Evolutionary conservation across 2,113 vertebrate species (phyloP).

Genomic region (Python bivittatus): DNA sequence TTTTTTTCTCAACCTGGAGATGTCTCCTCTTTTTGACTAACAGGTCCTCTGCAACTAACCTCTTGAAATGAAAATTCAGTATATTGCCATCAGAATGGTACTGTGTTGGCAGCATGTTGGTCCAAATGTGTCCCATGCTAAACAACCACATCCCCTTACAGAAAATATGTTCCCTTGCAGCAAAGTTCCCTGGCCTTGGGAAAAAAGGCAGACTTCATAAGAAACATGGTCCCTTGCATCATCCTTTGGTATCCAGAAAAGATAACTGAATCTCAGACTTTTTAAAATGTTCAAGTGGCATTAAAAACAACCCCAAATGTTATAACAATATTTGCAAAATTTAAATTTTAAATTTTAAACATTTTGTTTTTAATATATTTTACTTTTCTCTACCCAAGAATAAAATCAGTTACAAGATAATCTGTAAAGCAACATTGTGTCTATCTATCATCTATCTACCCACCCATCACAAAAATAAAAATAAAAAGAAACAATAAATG

Average conservation of each 20-base stretch:
- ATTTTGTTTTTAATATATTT: background rate
- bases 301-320: background rate
- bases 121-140: background rate
- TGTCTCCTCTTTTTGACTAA: too few relatives aligned
- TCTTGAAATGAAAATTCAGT: too few relatives aligned
- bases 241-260: background rate
- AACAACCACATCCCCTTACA: background rate
- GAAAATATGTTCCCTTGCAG: background rate
- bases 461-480: too few relatives aligned
- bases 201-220: background rate
- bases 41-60: too few relatives aligned
- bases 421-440: background rate
- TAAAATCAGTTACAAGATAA: background rate
- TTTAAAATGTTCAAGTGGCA: background rate
- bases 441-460: background rate
- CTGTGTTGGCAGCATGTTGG: too few relatives aligned
- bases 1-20: too few relatives aligned
- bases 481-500: background rate
- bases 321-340: background rate
- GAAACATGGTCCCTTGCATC: background rate
- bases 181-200: background rate
- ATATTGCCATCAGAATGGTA: too few relatives aligned
- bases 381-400: background rate
- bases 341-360: background rate
- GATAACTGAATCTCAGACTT: too few relatives aligned